Conservation (phyloP, 2,888 invertebrate species). For the Apotomis capreana region DNA sequence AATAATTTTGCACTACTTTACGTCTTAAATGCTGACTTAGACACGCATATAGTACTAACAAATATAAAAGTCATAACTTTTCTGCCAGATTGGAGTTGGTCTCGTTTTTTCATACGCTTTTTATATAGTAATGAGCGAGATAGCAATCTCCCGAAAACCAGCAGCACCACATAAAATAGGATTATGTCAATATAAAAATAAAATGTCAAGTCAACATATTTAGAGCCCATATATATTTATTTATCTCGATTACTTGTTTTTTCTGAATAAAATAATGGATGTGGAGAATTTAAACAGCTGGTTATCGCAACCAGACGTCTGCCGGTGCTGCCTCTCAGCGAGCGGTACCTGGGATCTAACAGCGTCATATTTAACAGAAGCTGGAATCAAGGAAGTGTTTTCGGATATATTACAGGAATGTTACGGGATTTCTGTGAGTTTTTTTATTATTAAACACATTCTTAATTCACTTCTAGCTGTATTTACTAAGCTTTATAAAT, state of each 20-base stretch:
- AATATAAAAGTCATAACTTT: not conserved
- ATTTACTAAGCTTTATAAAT: too few species aligned
- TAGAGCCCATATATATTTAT: not conserved
- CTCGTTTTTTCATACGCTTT: not conserved
- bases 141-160: not conserved
- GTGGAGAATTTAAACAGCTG: slow-evolving; percentile 47
- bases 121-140: not conserved
- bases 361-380: slow-evolving; percentile 41
- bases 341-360: slow-evolving; percentile 45
- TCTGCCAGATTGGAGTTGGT: not conserved
- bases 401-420: slow-evolving; percentile 45
- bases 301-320: slow-evolving; percentile 47
- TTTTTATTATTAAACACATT: not conserved
- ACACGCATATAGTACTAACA: not conserved
- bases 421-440: slow-evolving; percentile 46
- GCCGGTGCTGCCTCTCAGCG: slow-evolving; percentile 47
- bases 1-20: not conserved
- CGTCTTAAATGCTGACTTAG: not conserved
- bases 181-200: not conserved
- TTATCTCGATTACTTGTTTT: not conserved
- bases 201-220: not conserved
- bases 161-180: not conserved
- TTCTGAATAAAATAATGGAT: slow-evolving; percentile 47
- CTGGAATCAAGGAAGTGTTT: slow-evolving; percentile 44
- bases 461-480: too few species aligned